Percentiles rank a stretch among this genome's conserved stretches.
Conservation (phyloP, 2,888 invertebrate genomes). For the Melipona beecheii region DNA sequence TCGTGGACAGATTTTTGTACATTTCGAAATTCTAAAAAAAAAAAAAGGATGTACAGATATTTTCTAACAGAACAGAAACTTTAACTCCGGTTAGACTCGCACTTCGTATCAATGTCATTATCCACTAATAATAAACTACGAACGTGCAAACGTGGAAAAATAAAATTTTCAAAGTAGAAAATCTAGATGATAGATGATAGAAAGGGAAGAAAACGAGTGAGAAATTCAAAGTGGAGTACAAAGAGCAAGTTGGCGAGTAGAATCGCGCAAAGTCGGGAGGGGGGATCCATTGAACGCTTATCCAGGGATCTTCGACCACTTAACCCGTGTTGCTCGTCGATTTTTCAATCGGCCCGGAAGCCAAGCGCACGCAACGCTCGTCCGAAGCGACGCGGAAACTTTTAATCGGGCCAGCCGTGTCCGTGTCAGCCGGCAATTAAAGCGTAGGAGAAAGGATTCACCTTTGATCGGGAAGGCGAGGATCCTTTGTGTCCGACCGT, state of each 20-base stretch:
- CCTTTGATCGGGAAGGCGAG: constrained; percentile 28
- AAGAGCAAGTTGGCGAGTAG: not conserved
- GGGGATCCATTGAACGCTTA: not conserved
- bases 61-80: no score
- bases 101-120: no score
- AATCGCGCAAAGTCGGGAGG: constrained; percentile 14
- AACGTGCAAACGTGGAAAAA: no score
- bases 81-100: no score
- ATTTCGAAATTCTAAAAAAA: no score
- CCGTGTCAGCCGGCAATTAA: constrained; percentile 57
- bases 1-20: no score
- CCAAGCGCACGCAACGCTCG: constrained; percentile 49
- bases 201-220: not conserved
- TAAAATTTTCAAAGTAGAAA: no score
- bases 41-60: no score
- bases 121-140: no score
- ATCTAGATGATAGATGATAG: no score
- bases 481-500: not conserved
- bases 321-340: constrained; percentile 12
- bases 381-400: constrained; percentile 63
- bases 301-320: not conserved
- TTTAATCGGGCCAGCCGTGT: constrained; percentile 56
- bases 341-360: constrained; percentile 39
- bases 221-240: not conserved
- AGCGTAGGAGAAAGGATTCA: constrained; percentile 18